Evolutionary conservation across 2,113 vertebrate species (phyloP), one percentile per base, ranked within the genome.

Genomic region (Tympanuchus pallidicinctus): DNA sequence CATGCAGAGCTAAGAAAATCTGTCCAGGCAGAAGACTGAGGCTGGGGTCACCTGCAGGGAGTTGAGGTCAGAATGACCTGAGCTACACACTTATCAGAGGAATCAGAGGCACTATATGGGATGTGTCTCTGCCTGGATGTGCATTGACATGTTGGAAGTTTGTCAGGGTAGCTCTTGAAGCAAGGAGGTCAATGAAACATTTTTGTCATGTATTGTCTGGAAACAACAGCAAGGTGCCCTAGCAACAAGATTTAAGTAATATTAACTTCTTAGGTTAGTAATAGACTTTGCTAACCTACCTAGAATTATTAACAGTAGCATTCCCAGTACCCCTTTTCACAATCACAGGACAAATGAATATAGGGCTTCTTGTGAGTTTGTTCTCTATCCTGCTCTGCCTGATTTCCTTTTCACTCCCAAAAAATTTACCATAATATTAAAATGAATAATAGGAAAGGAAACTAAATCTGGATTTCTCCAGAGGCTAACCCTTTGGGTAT

Each of bases 31-130:
- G 63, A 66, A 70, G 56, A 60, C n/a, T 0, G 0, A 89, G 28
- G n/a, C 71, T 89, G 60, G 48, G 60, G 69, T 92, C 52, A 95
- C 72, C 84, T 73, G 36, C 78, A 80, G 76, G 54, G 60, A 70
- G 15, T 8, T 89, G 78, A 79, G 72, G 47, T 91, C 75, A 71
- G 15, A 18, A 34, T 77, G 67, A 80, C 0, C 0, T 32, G 34
- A 86, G 84, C 67, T 52, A 50, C 69, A 71, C 0, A 1, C 13
- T 89, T 52, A 56, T 32, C 71, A 74, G 22, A 87, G 28, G 38
- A 73, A 85, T 76, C 64, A 73, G 45, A 85, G 76, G 72, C 34
- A 52, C 74, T 88, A 77, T 21, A 50, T 11, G 25, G 73, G 47
- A 21, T 25, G 21, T 11, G 24, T 40, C 82, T 69, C 30, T 59